Evolutionary conservation across 2,113 vertebrate species (phyloP).

Genomic region (Centropus unirufus): DNA sequence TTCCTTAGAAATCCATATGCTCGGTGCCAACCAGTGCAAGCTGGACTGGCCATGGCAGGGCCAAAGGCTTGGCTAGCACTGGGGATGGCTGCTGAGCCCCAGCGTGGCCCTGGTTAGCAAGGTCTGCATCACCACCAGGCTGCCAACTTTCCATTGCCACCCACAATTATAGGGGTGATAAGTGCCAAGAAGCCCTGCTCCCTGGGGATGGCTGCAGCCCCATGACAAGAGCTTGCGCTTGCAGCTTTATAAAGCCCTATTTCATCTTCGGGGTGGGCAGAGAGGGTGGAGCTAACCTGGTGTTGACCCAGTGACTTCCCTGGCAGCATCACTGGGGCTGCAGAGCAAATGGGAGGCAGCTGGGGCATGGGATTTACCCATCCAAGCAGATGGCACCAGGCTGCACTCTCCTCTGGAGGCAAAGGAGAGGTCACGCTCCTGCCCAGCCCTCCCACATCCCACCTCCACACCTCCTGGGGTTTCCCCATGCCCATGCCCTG

Average conservation of each 20-base stretch:
- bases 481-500: background rate
- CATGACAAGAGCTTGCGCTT: fast-evolving
- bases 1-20: fast-evolving
- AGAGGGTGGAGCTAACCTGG: background rate
- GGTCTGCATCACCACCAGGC: background rate
- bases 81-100: background rate
- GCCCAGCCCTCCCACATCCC: background rate
- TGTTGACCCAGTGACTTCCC: background rate
- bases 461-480: background rate
- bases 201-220: fast-evolving
- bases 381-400: background rate
- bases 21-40: fast-evolving
- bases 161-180: fast-evolving
- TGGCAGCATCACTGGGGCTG: background rate
- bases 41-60: background rate
- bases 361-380: background rate
- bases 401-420: background rate
- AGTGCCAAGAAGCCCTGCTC: background rate
- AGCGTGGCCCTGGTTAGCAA: background rate
- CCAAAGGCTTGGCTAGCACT: background rate
- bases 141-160: background rate
- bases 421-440: background rate
- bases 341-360: background rate
- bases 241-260: background rate
- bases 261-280: background rate